Evolutionary conservation across 2,113 vertebrate species (phyloP).

Genomic region (Rhea americana): DNA sequence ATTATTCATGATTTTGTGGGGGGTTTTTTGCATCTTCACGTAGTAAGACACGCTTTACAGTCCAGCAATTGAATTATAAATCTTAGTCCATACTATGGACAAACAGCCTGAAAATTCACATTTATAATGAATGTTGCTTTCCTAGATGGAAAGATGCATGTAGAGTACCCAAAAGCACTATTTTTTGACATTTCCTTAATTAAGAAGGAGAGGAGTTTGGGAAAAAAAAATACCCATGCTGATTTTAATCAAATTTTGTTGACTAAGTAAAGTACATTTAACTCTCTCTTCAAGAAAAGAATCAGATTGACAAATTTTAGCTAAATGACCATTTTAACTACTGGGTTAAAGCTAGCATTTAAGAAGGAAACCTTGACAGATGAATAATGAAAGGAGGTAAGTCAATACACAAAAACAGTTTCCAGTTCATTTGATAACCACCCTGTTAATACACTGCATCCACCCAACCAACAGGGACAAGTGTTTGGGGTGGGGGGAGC

Average conservation of each 20-base stretch:
- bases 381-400: conserved; percentile 10
- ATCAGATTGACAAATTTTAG: conserved; percentile 19
- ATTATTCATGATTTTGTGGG: not conserved
- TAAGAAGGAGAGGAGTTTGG: not conserved
- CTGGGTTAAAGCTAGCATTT: not conserved
- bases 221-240: not conserved
- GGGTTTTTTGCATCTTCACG: not conserved
- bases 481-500: not conserved
- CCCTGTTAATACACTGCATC: not conserved
- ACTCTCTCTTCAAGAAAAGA: not conserved
- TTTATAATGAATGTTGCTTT: not conserved
- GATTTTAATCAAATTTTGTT: conserved; percentile 47
- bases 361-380: not conserved
- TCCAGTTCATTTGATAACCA: conserved; percentile 11
- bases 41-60: not conserved
- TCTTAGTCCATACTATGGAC: not conserved
- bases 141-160: not conserved
- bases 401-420: not conserved
- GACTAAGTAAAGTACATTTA: conserved; percentile 34
- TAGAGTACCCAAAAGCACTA: not conserved
- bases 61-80: not conserved
- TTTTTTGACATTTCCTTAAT: not conserved
- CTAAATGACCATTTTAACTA: not conserved
- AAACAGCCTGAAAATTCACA: not conserved
- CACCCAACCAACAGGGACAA: conserved; percentile 31